phyloP scores from a whole-genome alignment of 2,797 vertebrate genomes.

The Numenius phaeopus region DNA sequence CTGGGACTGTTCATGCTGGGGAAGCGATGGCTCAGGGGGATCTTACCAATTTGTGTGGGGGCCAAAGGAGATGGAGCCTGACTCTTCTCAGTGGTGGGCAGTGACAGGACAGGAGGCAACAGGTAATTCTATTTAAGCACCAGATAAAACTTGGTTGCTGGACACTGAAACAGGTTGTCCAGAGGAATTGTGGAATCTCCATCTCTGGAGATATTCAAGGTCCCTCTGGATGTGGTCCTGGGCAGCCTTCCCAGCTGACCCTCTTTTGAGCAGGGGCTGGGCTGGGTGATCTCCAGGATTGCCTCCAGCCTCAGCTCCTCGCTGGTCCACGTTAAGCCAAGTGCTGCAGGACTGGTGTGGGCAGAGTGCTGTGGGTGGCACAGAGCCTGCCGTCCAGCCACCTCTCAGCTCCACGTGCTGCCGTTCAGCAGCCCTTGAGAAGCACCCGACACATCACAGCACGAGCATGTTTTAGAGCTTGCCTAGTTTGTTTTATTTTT shows the following conservation, averaged over 20 bases:
- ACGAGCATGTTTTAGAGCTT: background rate
- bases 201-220: background rate
- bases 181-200: background rate
- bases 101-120: background rate
- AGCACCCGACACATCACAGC: fast-evolving
- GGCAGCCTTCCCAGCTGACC: background rate
- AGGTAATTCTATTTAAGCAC: background rate
- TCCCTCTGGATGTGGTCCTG: background rate
- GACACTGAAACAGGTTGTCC: background rate
- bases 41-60: background rate
- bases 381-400: background rate
- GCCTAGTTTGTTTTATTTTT: background rate
- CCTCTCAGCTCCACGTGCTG: background rate
- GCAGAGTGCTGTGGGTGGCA: background rate
- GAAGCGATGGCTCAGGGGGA: background rate
- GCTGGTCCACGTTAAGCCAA: fast-evolving
- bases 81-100: background rate
- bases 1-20: background rate
- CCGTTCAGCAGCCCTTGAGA: background rate
- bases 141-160: background rate
- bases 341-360: fast-evolving
- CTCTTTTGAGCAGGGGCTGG: background rate
- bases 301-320: background rate
- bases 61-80: background rate
- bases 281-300: background rate